These are phyloP conservation scores for Drusus annulatus DNA, from an alignment of 1,140 invertebrate genomes.

Conservation along the genomic window DNA sequence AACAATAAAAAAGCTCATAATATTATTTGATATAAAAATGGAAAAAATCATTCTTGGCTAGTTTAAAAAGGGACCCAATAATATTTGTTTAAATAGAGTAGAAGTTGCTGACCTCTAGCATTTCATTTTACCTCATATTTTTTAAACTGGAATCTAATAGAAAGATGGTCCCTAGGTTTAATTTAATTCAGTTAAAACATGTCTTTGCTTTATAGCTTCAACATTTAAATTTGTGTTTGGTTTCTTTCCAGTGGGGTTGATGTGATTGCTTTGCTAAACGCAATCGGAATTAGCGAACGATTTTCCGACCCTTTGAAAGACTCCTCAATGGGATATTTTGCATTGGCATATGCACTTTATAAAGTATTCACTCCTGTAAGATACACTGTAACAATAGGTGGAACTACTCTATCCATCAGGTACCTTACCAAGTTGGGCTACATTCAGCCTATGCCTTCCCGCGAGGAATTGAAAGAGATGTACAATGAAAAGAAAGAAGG, in stretches of 20 bases:
- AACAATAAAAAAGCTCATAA: too few species aligned
- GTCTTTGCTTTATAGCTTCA: too few species aligned
- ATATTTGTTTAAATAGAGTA: too few species aligned
- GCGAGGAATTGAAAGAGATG: slow-evolving; percentile 75
- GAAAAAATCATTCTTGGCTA: too few species aligned
- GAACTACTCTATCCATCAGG: slow-evolving; percentile 81
- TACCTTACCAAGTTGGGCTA: slow-evolving; percentile 78
- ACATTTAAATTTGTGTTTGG: background rate
- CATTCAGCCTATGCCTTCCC: slow-evolving; percentile 78
- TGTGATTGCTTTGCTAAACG: slow-evolving; percentile 83
- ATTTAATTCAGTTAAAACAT: too few species aligned
- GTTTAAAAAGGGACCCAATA: too few species aligned
- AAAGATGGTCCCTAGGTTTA: too few species aligned
- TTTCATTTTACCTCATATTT: too few species aligned
- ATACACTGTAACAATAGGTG: slow-evolving; percentile 91
- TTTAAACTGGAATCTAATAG: too few species aligned
- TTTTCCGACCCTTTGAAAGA: slow-evolving; percentile 82
- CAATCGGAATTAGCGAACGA: slow-evolving; percentile 81
- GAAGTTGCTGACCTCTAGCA: too few species aligned
- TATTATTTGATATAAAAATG: too few species aligned
- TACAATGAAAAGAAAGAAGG: slow-evolving; percentile 72
- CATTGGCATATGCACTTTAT: slow-evolving; percentile 90
- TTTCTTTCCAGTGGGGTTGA: slow-evolving; percentile 86
- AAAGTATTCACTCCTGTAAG: slow-evolving; percentile 92
- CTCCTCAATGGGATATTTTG: slow-evolving; percentile 88